phyloP scores from a whole-genome alignment of 2,113 vertebrate species.

The Echinops telfairi region DNA sequence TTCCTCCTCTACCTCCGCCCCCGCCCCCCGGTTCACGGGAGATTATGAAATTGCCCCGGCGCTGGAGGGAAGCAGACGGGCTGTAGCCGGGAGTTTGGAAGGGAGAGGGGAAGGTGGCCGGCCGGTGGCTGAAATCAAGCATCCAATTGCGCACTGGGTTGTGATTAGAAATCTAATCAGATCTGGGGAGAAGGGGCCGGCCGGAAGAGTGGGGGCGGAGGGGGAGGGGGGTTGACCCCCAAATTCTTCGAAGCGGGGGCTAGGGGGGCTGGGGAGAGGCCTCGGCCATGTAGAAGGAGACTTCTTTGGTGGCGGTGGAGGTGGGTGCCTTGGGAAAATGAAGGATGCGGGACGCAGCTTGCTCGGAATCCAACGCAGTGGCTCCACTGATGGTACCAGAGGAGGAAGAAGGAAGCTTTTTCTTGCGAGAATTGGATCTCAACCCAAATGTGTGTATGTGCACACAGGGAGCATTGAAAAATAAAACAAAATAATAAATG shows the following conservation, averaged over 20 bases:
- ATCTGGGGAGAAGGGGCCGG: constrained; percentile 83
- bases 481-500: constrained; percentile 64
- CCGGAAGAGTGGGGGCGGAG: constrained; percentile 62
- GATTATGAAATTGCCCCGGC: constrained; percentile 88
- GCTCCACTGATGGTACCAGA: constrained; percentile 83
- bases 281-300: constrained; percentile 64
- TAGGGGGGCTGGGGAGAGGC: not conserved
- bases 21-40: constrained; percentile 83
- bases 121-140: constrained; percentile 86
- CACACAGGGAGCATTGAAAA: constrained; percentile 48
- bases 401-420: constrained; percentile 76
- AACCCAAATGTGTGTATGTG: constrained; percentile 73
- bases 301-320: constrained; percentile 65
- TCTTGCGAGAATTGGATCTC: constrained; percentile 85
- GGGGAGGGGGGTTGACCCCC: constrained; percentile 55
- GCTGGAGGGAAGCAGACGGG: constrained; percentile 83
- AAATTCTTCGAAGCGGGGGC: constrained; percentile 23
- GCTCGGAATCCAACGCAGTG: constrained; percentile 79
- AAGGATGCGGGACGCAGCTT: constrained; percentile 78
- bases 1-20: constrained; percentile 76
- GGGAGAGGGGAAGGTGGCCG: constrained; percentile 82
- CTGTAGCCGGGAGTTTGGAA: constrained; percentile 84
- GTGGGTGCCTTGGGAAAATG: constrained; percentile 76
- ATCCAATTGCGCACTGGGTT: constrained; percentile 94
- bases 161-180: constrained; percentile 97